Percentiles rank a stretch among this genome's conserved stretches.
phyloP scores from a whole-genome alignment of 2,888 invertebrate species.

The Clunio marinus region DNA sequence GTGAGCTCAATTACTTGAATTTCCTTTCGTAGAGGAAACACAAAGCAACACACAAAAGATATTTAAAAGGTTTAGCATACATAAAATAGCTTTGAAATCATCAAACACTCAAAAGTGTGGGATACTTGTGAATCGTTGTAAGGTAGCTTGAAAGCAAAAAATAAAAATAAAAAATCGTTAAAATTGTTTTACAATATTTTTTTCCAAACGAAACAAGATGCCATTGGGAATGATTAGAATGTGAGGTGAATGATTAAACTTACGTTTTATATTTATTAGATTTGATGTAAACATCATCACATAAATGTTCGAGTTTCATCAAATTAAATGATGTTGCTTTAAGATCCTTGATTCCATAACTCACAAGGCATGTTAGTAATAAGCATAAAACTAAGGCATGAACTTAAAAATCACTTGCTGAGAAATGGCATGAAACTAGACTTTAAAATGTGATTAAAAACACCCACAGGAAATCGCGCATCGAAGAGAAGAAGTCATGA shows the following conservation, averaged over 20 bases:
- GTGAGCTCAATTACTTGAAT: neutral
- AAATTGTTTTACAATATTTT: no score
- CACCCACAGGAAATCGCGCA: conserved; percentile 11
- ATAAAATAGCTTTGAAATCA: neutral
- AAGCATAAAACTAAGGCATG: no score
- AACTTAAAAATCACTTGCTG: neutral
- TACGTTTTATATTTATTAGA: no score
- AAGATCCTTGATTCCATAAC: no score
- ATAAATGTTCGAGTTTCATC: no score
- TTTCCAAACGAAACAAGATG: no score
- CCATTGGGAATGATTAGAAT: no score
- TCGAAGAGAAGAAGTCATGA: neutral
- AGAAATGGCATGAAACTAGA: conserved; percentile 1
- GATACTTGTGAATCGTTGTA: neutral
- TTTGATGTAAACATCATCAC: no score
- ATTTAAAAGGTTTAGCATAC: conserved; percentile 25
- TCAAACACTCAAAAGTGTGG: neutral
- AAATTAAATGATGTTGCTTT: no score
- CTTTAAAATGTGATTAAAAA: conserved; percentile 2
- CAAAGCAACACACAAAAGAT: conserved; percentile 4
- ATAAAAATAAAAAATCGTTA: no score
- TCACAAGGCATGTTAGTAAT: no score
- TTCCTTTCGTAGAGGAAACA: neutral
- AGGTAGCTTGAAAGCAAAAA: neutral
- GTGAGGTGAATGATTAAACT: no score